Percentiles rank a stretch among this genome's conserved stretches.
Conservation (phyloP, 2,797 vertebrate genomes). For the Fistularia commersonii region DNA sequence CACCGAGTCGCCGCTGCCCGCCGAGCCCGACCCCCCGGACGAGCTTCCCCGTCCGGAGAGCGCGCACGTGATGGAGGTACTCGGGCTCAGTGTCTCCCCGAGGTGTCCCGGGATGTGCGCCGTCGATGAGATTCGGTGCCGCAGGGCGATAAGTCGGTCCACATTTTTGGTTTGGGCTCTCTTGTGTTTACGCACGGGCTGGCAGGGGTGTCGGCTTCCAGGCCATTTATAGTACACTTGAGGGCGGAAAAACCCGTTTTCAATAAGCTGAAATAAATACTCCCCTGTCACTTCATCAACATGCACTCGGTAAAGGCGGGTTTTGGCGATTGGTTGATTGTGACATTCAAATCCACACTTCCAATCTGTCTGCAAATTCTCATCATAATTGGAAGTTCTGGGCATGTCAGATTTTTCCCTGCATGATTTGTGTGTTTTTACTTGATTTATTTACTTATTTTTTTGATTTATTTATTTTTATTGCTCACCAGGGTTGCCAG, state of each 20-base stretch:
- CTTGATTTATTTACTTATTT: no score
- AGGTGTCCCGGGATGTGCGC: slow-evolving; percentile 56
- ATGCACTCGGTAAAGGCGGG: slow-evolving; percentile 30
- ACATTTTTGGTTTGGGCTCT: slow-evolving; percentile 71
- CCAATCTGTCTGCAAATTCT: slow-evolving; percentile 17
- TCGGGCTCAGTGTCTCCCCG: slow-evolving; percentile 41
- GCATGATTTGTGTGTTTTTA: slow-evolving; percentile 63
- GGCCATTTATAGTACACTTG: slow-evolving; percentile 70
- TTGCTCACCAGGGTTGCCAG: no score
- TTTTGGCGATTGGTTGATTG: slow-evolving; percentile 30
- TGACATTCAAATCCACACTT: slow-evolving; percentile 37
- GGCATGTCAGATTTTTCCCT: slow-evolving; percentile 61
- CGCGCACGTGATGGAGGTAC: slow-evolving; percentile 71
- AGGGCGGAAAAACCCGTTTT: slow-evolving; percentile 57
- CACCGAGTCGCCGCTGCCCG: slow-evolving; percentile 36
- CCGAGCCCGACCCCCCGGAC: slow-evolving; percentile 38
- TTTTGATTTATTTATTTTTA: no score
- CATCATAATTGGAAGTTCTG: slow-evolving; percentile 42
- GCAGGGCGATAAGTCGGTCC: slow-evolving; percentile 56
- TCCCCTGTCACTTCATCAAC: slow-evolving; percentile 2
- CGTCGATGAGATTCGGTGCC: slow-evolving; percentile 65
- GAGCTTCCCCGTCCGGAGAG: slow-evolving; percentile 53
- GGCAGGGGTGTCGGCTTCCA: slow-evolving; percentile 69
- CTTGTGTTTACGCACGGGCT: slow-evolving; percentile 65
- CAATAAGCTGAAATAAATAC: slow-evolving; percentile 62